Evolutionary conservation across 1,140 invertebrate species (phyloP), one percentile per base, ranked within the genome.

Genomic region (Euwallacea fornicatus): DNA sequence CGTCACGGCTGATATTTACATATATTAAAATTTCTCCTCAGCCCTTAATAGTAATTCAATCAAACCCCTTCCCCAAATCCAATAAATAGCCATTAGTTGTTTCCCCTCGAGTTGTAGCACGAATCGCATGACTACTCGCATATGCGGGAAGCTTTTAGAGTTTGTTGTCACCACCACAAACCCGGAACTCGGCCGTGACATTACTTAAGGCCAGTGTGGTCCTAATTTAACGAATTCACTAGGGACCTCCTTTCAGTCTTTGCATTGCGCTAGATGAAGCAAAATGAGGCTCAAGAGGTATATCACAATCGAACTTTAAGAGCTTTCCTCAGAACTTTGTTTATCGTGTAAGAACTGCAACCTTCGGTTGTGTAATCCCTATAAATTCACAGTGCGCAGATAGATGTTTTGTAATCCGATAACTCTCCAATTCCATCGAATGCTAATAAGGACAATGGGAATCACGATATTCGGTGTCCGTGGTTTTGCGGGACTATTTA

Each of bases 381-480:
- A 33, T 33, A 33, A 33, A 33, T 33, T 33, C 21, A 33, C 21
- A 33, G 4, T 33, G 21, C 21, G 4, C 21, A 33, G 21, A 33
- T 33, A 33, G 21, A 33, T 33, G 21, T 33, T 33, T 33, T 33
- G 21, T 33, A 58, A 16, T 42, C 41, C 63, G 63, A 66, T 15
- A 66, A 66, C 63, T 66, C 63, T 43, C 63, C 41, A 42, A 66
- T 66, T 10, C 46, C 46, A 13, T 50, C 46, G 9, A 50, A 50
- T 50, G 63, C 63, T 54, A 66, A 66, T 66, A 33, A 47, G 15
- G 63, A 66, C 16, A 42, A 42, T 7, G 47, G 47, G 63, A 55
- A 66, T 66, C 63, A 66, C 63, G 63, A 66, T 66, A 66, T n/a
- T 43, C 63, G 53, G 7, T 66, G 63, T 66, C 63, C 55, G 55